phyloP scores from a whole-genome alignment of 2,113 vertebrate species.

The Chaetorhynchus papuensis region DNA sequence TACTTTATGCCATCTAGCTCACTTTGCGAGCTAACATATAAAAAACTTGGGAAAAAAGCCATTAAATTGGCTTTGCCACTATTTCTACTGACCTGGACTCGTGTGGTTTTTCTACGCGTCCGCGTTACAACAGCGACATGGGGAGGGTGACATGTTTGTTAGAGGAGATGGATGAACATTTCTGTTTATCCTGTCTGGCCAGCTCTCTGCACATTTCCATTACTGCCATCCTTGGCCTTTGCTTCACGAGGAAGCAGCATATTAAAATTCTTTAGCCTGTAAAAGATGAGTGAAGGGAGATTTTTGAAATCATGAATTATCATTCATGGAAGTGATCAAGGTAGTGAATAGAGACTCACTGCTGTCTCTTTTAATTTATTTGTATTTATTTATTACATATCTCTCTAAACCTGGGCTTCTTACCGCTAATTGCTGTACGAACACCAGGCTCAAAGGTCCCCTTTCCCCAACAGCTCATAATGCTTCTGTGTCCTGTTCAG shows the following conservation, averaged over 20 bases:
- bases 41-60: too few relatives aligned
- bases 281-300: not conserved
- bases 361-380: not conserved
- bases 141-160: not conserved
- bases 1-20: too few relatives aligned
- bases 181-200: not conserved
- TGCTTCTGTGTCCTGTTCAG: not conserved
- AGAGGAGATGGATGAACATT: not conserved
- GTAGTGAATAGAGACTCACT: not conserved
- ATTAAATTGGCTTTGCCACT: too few relatives aligned
- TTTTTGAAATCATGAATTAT: not conserved
- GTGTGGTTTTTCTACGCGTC: too few relatives aligned
- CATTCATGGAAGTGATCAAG: accelerated
- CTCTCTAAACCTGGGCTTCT: not conserved
- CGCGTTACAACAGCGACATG: not conserved
- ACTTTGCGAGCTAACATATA: too few relatives aligned
- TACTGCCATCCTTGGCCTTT: not conserved
- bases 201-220: not conserved
- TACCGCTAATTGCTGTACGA: not conserved
- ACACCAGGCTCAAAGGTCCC: not conserved
- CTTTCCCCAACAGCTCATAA: not conserved
- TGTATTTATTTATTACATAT: not conserved
- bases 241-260: not conserved
- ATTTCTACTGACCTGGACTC: too few relatives aligned
- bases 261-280: not conserved